Evolutionary conservation across 35 echinoderm and acorn worm species (phyloP).

Genomic region (Apostichopus californicus): DNA sequence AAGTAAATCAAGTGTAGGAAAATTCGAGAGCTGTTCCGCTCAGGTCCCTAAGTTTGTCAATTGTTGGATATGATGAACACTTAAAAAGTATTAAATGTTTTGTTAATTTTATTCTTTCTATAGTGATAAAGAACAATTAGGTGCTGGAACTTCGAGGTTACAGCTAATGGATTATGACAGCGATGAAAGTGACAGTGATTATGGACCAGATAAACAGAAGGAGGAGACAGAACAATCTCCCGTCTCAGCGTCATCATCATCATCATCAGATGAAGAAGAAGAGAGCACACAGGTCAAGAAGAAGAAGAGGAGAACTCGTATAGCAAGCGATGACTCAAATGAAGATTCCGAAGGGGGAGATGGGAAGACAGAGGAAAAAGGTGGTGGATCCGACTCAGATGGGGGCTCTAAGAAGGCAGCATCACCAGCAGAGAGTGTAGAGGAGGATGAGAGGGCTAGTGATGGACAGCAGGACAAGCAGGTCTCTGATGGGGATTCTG

Average conservation of each 20-base stretch:
- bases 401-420: neutral
- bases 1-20: too few species aligned
- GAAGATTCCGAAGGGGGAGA: constrained; percentile 7
- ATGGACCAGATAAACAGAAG: constrained; percentile 51
- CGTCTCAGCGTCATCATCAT: constrained; percentile 34
- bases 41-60: too few species aligned
- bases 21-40: too few species aligned
- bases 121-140: constrained; percentile 46
- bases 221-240: constrained; percentile 1
- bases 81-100: neutral
- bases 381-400: neutral
- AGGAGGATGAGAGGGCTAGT: neutral
- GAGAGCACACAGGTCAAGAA: neutral
- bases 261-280: neutral
- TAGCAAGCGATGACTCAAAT: constrained; percentile 46
- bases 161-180: constrained; percentile 27
- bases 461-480: constrained; percentile 47
- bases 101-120: constrained; percentile 20
- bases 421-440: neutral
- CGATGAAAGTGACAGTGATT: constrained; percentile 47
- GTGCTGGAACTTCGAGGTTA: neutral
- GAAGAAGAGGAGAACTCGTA: constrained; percentile 31
- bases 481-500: constrained; percentile 57
- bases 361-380: neutral
- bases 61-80: too few species aligned